phyloP scores from a whole-genome alignment of 2,113 vertebrate species.

The Sphyrna mokarran region DNA sequence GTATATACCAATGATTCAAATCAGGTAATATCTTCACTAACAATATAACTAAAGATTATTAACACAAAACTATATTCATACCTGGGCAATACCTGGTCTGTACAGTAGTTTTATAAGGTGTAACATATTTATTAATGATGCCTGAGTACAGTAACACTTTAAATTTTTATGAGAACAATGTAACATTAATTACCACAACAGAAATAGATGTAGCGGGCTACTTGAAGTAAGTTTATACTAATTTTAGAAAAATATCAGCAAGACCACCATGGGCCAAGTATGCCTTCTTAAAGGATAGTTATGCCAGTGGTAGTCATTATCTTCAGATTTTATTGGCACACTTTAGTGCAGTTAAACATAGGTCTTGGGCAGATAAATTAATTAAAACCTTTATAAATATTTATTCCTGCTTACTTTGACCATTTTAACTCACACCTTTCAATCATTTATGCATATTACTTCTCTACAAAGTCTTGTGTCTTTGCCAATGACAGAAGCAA shows the following conservation, averaged over 20 bases:
- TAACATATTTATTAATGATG: background rate
- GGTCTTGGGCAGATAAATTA: background rate
- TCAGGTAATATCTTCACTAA: background rate
- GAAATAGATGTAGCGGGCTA: background rate
- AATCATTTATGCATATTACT: background rate
- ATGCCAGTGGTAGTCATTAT: background rate
- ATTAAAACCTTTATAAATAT: slow-evolving; percentile 4
- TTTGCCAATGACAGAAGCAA: background rate
- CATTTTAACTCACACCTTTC: too few species aligned
- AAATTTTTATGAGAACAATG: background rate
- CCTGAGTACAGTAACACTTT: background rate
- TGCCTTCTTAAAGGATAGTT: background rate
- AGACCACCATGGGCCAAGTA: background rate
- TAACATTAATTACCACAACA: background rate
- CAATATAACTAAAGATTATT: background rate
- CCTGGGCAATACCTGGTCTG: background rate
- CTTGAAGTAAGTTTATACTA: background rate
- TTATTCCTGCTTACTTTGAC: background rate
- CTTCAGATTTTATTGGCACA: slow-evolving; percentile 21
- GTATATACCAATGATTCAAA: too few species aligned
- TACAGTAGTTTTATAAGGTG: background rate
- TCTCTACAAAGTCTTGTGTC: background rate
- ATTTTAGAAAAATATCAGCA: background rate
- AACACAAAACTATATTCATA: background rate
- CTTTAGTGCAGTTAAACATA: background rate